phyloP scores from a whole-genome alignment of 1,140 invertebrate species.

The Drosophila sp. region DNA sequence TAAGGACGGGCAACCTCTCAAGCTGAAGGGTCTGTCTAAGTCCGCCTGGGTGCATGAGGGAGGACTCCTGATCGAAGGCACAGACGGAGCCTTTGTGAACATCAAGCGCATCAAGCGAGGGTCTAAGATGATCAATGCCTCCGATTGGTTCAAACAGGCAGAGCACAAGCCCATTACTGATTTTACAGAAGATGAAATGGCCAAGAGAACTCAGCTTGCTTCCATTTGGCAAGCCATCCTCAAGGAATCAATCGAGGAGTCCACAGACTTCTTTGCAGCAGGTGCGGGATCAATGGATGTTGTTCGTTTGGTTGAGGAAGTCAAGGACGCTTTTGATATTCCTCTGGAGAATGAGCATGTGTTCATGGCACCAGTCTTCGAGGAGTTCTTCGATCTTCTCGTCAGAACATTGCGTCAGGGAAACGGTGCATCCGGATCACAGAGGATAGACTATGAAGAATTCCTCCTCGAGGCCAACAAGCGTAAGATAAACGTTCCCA shows the following conservation, averaged over 20 bases:
- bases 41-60: constrained; percentile 90
- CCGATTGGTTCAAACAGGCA: constrained; percentile 90
- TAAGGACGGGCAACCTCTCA: constrained; percentile 85
- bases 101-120: constrained; percentile 90
- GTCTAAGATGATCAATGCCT: constrained; percentile 93
- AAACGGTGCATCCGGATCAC: constrained; percentile 14
- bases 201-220: constrained; percentile 87
- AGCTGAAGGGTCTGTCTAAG: constrained; percentile 87
- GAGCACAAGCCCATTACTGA: constrained; percentile 86
- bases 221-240: constrained; percentile 95
- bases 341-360: constrained; percentile 94
- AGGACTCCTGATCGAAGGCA: constrained; percentile 92
- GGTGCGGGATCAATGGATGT: constrained; percentile 99
- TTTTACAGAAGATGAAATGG: constrained; percentile 91
- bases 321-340: constrained; percentile 92
- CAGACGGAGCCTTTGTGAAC: constrained; percentile 91
- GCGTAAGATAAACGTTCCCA: constrained; percentile 92
- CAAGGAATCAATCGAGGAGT: constrained; percentile 89
- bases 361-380: constrained; percentile 96
- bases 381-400: constrained; percentile 89
- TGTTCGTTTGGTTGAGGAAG: constrained; percentile 95
- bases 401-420: constrained; percentile 66
- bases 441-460: constrained; percentile 88
- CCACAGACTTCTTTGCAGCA: constrained; percentile 95
- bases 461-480: constrained; percentile 93